These are phyloP conservation scores for Habroteleia sp. DNA, from an alignment of 2,888 invertebrate genomes.

Conservation along the genomic window DNA sequence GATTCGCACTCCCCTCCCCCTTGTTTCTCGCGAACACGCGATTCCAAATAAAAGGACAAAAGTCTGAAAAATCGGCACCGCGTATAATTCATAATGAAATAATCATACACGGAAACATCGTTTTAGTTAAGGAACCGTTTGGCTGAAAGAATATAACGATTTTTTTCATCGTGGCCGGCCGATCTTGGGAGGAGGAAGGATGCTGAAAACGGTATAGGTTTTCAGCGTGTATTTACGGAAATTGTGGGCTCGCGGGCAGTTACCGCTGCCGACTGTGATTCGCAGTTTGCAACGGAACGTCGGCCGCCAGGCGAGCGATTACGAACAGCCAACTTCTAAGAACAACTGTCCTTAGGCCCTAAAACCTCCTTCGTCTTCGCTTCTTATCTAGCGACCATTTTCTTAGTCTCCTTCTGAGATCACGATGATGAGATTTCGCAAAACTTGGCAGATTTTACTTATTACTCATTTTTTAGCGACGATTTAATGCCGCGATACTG, in stretches of 20 bases:
- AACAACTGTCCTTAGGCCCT: slow-evolving; percentile 73
- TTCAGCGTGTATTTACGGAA: slow-evolving; percentile 78
- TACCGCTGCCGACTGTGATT: slow-evolving; percentile 77
- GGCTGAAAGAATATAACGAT: too few relatives aligned
- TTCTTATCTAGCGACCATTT: slow-evolving; percentile 65
- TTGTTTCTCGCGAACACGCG: slow-evolving; percentile 14
- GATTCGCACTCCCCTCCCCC: slow-evolving; percentile 12
- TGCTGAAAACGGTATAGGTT: slow-evolving; percentile 34
- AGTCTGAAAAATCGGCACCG: too few relatives aligned
- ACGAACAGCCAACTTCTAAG: slow-evolving; percentile 72
- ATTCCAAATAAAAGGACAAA: too few relatives aligned
- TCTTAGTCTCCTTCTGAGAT: slow-evolving; percentile 45
- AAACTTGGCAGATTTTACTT: slow-evolving; percentile 37
- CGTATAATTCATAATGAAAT: slow-evolving; percentile 17
- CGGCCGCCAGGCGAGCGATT: slow-evolving; percentile 74
- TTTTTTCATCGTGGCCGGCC: slow-evolving; percentile 12
- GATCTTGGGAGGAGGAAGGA: slow-evolving; percentile 27
- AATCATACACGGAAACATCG: too few relatives aligned
- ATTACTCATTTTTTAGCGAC: slow-evolving; percentile 9
- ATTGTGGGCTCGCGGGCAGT: slow-evolving; percentile 76
- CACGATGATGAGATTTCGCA: slow-evolving; percentile 47
- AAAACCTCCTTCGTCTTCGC: slow-evolving; percentile 65
- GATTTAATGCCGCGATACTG: slow-evolving; percentile 1
- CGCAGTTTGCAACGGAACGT: slow-evolving; percentile 69
- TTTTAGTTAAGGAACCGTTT: too few relatives aligned